A percentile compares a stretch with the other conserved stretches of the same genome.
phyloP scores from a whole-genome alignment of 2,113 vertebrate genomes.

The Seriola rivoliana region DNA sequence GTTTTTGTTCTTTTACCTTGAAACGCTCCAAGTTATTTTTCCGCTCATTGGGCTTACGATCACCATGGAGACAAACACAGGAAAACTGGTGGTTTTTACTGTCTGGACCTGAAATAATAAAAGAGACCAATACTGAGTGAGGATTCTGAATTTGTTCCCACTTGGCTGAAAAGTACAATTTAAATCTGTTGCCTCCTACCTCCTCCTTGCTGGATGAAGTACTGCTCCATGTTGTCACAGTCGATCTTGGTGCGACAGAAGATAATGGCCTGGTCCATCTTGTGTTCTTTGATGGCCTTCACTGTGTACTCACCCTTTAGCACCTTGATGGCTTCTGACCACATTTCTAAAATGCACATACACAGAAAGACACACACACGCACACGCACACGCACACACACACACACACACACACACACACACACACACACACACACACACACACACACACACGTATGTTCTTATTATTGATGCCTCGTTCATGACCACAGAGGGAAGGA shows the following conservation, averaged over 20 bases:
- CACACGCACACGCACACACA: not conserved
- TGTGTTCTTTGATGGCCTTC: slow-evolving; percentile 96
- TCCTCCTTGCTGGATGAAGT: slow-evolving; percentile 97
- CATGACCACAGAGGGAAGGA: not conserved
- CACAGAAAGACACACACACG: not conserved
- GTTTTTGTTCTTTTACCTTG: slow-evolving; percentile 86
- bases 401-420: not conserved
- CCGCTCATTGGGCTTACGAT: slow-evolving; percentile 96
- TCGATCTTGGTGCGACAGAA: slow-evolving; percentile 99
- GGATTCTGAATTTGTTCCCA: not conserved
- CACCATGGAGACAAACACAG: slow-evolving; percentile 97
- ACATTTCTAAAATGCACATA: slow-evolving; percentile 89
- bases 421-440: no score
- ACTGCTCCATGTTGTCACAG: slow-evolving; percentile 98
- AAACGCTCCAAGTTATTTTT: slow-evolving; percentile 97
- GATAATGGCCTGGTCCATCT: slow-evolving; percentile 99
- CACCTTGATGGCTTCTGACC: slow-evolving; percentile 97
- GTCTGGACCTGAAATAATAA: slow-evolving; percentile 89
- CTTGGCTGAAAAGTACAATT: not conserved
- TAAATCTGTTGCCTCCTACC: slow-evolving; percentile 79
- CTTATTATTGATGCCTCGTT: not conserved
- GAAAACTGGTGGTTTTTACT: slow-evolving; percentile 95
- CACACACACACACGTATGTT: no score
- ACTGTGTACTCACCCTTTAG: slow-evolving; percentile 95
- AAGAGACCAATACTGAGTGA: not conserved